Evolutionary conservation across 2,888 invertebrate species (phyloP).

Genomic region (Didymodactylos carnosus): DNA sequence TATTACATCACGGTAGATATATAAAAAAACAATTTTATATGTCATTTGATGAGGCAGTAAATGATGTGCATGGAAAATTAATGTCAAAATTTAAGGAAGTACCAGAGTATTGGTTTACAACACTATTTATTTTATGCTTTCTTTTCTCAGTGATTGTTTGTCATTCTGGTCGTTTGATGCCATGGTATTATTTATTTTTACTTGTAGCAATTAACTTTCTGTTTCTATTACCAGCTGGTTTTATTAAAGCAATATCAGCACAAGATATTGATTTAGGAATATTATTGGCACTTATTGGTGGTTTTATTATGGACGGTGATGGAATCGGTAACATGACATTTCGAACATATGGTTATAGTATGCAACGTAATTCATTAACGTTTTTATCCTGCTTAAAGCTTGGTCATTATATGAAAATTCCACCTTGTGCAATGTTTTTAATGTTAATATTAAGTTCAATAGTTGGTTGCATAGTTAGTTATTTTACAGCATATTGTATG

Average conservation of each 20-base stretch:
- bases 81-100: not conserved
- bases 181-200: not conserved
- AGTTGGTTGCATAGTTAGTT: not conserved
- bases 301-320: not conserved
- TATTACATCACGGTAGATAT: not conserved
- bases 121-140: not conserved
- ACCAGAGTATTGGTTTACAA: not conserved
- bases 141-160: not conserved
- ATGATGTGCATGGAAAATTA: not conserved
- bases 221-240: not conserved
- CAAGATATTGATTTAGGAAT: not conserved
- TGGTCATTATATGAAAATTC: not conserved
- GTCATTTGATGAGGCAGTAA: not conserved
- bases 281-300: not conserved
- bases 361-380: not conserved
- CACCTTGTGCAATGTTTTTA: not conserved
- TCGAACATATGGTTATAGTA: not conserved
- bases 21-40: not conserved
- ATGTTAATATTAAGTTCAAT: not conserved
- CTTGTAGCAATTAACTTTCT: not conserved
- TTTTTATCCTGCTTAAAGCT: not conserved
- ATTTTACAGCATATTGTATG: not conserved
- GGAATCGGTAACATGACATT: not conserved
- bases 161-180: not conserved
- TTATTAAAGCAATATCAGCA: not conserved